phyloP scores from a whole-genome alignment of 1,140 invertebrate species.

The Paramacrobiotus metropolitanus region DNA sequence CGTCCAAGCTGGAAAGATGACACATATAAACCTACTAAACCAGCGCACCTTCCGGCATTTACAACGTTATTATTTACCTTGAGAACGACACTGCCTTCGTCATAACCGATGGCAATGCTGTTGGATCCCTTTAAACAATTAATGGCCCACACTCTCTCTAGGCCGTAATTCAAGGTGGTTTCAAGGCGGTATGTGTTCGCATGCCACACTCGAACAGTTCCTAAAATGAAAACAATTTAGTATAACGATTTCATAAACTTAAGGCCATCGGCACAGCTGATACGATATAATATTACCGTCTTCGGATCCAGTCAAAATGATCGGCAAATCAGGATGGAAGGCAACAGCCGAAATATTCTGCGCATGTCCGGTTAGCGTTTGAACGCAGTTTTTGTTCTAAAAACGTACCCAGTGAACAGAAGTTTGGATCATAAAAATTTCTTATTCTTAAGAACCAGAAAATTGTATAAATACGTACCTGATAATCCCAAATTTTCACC shows the following conservation, averaged over 20 bases:
- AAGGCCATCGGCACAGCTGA: background rate
- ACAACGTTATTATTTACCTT: too few species aligned
- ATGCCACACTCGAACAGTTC: conserved; percentile 87
- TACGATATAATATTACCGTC: conserved; percentile 34
- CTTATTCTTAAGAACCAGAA: background rate
- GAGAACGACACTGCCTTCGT: conserved; percentile 91
- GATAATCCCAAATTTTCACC: conserved; percentile 98
- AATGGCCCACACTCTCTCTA: conserved; percentile 94
- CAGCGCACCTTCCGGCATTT: too few species aligned
- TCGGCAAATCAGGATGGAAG: conserved; percentile 93
- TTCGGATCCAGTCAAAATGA: conserved; percentile 88
- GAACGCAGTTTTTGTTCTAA: conserved; percentile 96
- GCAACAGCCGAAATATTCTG: conserved; percentile 70
- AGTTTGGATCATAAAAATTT: background rate
- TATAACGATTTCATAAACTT: background rate
- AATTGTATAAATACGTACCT: conserved; percentile 18
- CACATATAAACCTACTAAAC: background rate
- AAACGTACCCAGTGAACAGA: conserved; percentile 6
- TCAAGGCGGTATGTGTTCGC: conserved; percentile 88
- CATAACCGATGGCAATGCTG: conserved; percentile 88
- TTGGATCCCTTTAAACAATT: conserved; percentile 83
- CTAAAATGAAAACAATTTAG: conserved; percentile 13
- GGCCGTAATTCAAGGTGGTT: conserved; percentile 87
- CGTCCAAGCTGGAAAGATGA: conserved; percentile 41
- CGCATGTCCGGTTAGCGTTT: conserved; percentile 86